These are phyloP conservation scores for Griposia aprilina DNA, from an alignment of 2,888 invertebrate species.

Conservation along the genomic window DNA sequence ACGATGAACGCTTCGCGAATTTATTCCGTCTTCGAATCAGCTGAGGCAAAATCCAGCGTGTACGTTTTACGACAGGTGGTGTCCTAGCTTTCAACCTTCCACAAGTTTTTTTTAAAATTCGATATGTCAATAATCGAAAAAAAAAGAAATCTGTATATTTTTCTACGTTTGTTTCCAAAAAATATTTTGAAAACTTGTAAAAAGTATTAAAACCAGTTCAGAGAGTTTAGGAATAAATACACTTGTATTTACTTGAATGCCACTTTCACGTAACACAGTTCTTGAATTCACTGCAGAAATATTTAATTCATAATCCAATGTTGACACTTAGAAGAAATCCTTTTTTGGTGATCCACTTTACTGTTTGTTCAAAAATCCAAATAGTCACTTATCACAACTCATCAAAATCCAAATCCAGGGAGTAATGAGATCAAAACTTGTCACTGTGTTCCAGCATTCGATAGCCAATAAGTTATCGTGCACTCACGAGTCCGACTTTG, in stretches of 20 bases:
- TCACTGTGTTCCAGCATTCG: constrained; percentile 93
- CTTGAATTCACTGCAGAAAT: constrained; percentile 76
- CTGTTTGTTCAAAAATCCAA: constrained; percentile 83
- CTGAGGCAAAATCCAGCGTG: constrained; percentile 80
- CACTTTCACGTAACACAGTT: constrained; percentile 80
- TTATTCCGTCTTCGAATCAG: constrained; percentile 78
- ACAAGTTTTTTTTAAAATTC: constrained; percentile 59
- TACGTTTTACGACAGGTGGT: constrained; percentile 77
- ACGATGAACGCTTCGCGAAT: constrained; percentile 80
- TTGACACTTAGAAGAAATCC: constrained; percentile 85
- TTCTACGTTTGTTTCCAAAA: constrained; percentile 27
- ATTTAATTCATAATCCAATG: constrained; percentile 82
- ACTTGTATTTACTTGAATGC: constrained; percentile 79
- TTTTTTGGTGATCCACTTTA: constrained; percentile 86
- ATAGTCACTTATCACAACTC: constrained; percentile 86
- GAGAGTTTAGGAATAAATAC: constrained; percentile 71
- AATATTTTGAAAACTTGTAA: constrained; percentile 66
- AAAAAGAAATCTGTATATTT: constrained; percentile 1
- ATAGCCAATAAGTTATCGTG: constrained; percentile 88
- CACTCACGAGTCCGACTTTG: constrained; percentile 89
- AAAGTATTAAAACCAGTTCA: constrained; percentile 71
- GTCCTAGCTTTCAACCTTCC: constrained; percentile 68
- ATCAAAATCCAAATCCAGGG: constrained; percentile 87
- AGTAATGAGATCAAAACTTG: constrained; percentile 87
- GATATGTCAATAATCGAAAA: neutral